Conservation (phyloP, 1,140 invertebrate species). For the Drosophila subpulchrella region DNA sequence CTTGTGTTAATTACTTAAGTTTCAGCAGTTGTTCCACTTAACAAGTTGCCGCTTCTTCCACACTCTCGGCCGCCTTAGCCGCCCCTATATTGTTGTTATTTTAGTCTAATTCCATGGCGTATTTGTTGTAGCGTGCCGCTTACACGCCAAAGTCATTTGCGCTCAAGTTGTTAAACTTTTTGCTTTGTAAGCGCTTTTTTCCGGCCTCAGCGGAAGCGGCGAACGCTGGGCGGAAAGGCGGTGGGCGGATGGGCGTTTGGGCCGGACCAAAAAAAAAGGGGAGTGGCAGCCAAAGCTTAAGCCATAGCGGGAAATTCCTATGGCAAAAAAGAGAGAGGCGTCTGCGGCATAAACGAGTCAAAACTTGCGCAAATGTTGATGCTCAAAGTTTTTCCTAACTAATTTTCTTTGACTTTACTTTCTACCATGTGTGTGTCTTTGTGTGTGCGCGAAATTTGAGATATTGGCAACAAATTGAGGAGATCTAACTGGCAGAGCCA, state of each 20-base stretch:
- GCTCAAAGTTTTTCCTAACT: conserved; percentile 65
- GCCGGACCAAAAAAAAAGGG: background rate
- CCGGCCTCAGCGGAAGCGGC: conserved; percentile 67
- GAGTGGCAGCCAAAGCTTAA: conserved; percentile 4
- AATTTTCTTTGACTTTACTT: conserved; percentile 61
- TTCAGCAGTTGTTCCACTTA: conserved; percentile 77
- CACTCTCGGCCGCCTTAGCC: conserved; percentile 13
- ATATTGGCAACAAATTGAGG: conserved; percentile 51
- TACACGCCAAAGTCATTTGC: conserved; percentile 76
- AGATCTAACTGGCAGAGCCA: conserved; percentile 15
- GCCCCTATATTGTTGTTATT: conserved; percentile 45
- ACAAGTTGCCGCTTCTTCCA: conserved; percentile 56
- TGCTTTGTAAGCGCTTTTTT: conserved; percentile 76
- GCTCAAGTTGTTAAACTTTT: conserved; percentile 76
- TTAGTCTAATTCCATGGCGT: conserved; percentile 67
- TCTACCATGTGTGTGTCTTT: conserved; percentile 5
- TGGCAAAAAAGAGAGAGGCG: conserved; percentile 20
- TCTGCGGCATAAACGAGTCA: conserved; percentile 62
- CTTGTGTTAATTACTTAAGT: conserved; percentile 80
- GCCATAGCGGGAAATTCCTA: conserved; percentile 9
- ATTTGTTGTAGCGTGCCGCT: conserved; percentile 73
- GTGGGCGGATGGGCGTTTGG: background rate
- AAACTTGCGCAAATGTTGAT: conserved; percentile 73
- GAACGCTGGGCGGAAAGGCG: conserved; percentile 7
- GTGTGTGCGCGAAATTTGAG: conserved; percentile 26